These are phyloP conservation scores for Spilarctia lutea DNA, from an alignment of 2,888 invertebrate species.

Conservation along the genomic window DNA sequence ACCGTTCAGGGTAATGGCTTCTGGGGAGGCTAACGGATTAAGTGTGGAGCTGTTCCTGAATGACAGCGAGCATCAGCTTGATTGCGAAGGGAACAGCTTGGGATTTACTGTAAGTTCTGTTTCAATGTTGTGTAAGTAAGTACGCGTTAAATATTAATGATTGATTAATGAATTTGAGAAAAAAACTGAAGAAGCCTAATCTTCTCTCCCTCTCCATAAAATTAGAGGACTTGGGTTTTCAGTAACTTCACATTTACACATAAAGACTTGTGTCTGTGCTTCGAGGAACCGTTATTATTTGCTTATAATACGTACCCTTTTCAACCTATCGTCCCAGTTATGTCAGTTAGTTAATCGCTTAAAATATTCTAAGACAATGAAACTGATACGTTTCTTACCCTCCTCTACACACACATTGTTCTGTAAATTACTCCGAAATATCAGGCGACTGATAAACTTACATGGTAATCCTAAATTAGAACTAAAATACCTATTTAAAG, in stretches of 20 bases:
- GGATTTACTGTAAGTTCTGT: constrained; percentile 76
- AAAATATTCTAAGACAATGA: not conserved
- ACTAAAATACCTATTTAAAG: not conserved
- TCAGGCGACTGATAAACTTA: not conserved
- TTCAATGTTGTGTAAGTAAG: too few relatives aligned
- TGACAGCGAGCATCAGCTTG: constrained; percentile 75
- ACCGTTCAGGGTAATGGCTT: constrained; percentile 74
- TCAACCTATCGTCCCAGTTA: not conserved
- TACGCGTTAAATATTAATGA: not conserved
- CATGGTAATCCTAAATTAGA: not conserved
- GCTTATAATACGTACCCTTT: not conserved
- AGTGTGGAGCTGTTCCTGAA: constrained; percentile 79
- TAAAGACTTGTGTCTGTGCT: too few relatives aligned
- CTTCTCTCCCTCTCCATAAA: too few relatives aligned
- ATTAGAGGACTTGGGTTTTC: too few relatives aligned
- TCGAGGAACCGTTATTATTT: not conserved
- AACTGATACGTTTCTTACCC: not conserved
- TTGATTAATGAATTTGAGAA: not conserved
- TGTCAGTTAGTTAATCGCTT: not conserved
- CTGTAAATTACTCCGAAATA: not conserved
- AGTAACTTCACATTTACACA: too few relatives aligned
- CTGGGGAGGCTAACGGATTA: constrained; percentile 77
- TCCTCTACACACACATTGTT: not conserved
- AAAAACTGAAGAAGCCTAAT: not conserved
- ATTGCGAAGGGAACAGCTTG: constrained; percentile 77